phyloP scores from a whole-genome alignment of 2,797 vertebrate species.

The Thalassophryne amazonica region DNA sequence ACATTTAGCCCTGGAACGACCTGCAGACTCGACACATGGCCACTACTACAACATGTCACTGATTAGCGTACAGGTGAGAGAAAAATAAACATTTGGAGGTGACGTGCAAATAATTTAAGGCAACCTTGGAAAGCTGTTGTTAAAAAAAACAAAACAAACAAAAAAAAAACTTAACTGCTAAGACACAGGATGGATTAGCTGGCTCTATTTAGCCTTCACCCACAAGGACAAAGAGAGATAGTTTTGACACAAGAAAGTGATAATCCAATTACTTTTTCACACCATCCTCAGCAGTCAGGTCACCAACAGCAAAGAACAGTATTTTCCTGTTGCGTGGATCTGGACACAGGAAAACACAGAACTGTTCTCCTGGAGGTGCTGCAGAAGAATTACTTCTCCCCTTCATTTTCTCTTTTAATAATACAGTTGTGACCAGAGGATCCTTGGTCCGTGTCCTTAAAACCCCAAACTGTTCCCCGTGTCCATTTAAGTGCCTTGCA shows the following conservation, averaged over 20 bases:
- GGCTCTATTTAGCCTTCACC: constrained; percentile 43
- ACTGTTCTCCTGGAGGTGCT: constrained; percentile 27
- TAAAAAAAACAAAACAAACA: neutral
- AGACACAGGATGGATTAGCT: constrained; percentile 34
- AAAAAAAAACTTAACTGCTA: constrained; percentile 13
- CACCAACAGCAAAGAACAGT: constrained; percentile 34
- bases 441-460: too few species aligned
- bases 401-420: neutral
- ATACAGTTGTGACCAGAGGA: constrained; percentile 5
- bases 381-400: constrained; percentile 18
- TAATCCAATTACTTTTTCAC: constrained; percentile 64
- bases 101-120: too few species aligned
- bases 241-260: constrained; percentile 34
- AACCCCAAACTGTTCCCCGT: too few species aligned
- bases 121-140: too few species aligned
- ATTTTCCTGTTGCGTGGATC: constrained; percentile 48
- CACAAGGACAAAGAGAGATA: constrained; percentile 47
- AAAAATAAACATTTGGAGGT: too few species aligned
- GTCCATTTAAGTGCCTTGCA: too few species aligned
- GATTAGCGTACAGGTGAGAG: too few species aligned
- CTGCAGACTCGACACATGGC: constrained; percentile 15
- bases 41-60: constrained; percentile 1
- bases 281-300: constrained; percentile 48
- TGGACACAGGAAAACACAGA: constrained; percentile 20
- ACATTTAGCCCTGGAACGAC: neutral